Evolutionary conservation across 2,888 invertebrate genomes (phyloP).

Genomic region (Dryocosmus kuriphilus): DNA sequence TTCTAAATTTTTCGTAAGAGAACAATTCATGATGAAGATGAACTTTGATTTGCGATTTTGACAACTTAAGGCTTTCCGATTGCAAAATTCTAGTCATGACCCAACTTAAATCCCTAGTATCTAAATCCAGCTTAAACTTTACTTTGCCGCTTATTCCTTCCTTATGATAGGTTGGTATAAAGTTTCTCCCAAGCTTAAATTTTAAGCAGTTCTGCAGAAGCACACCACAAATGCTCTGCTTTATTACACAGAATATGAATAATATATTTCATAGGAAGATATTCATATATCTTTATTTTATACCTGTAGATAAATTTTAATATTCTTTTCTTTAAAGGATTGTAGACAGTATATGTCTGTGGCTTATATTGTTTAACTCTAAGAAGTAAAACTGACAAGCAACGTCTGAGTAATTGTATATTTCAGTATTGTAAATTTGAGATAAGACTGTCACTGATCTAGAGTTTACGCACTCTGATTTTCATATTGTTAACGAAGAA

Average conservation of each 20-base stretch:
- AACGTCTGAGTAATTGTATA: neutral
- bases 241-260: neutral
- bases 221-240: neutral
- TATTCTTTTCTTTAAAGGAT: neutral
- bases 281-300: neutral
- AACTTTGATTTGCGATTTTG: slow-evolving; percentile 1
- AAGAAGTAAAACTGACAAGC: neutral
- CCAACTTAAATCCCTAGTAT: slow-evolving; percentile 14
- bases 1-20: neutral
- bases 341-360: too few relatives aligned
- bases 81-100: neutral
- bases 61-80: neutral
- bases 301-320: neutral
- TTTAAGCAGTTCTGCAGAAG: neutral
- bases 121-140: slow-evolving; percentile 30
- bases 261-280: neutral
- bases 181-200: slow-evolving; percentile 34
- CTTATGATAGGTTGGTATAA: slow-evolving; percentile 19
- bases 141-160: slow-evolving; percentile 31
- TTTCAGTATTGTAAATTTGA: neutral
- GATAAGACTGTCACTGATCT: neutral
- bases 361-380: too few relatives aligned
- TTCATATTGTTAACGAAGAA: slow-evolving; percentile 49
- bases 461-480: neutral
- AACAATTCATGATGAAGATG: neutral